phyloP scores from a whole-genome alignment of 2,113 vertebrate genomes.

The Oceanodroma tethys region DNA sequence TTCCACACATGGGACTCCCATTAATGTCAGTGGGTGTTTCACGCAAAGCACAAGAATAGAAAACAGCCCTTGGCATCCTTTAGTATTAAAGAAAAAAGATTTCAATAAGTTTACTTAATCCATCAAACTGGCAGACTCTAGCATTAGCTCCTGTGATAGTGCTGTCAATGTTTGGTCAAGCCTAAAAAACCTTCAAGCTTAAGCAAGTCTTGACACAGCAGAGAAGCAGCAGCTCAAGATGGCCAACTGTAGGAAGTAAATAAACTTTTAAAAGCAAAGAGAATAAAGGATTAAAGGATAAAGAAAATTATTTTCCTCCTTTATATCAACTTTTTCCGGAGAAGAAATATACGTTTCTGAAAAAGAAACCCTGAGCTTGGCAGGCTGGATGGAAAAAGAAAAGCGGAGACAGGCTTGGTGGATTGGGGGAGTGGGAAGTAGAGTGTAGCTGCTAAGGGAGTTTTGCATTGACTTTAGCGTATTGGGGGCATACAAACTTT shows the following conservation, averaged over 20 bases:
- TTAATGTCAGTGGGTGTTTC: conserved; percentile 49
- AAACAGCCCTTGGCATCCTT: conserved; percentile 46
- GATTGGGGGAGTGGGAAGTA: background rate
- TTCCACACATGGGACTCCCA: conserved; percentile 29
- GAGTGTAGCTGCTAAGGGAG: background rate
- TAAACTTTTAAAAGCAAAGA: conserved; percentile 47
- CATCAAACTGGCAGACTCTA: conserved; percentile 48
- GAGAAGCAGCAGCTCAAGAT: conserved; percentile 32
- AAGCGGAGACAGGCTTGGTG: background rate
- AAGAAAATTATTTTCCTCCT: conserved; percentile 50
- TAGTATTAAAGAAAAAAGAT: conserved; percentile 29
- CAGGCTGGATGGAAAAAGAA: background rate
- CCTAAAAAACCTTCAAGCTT: conserved; percentile 64
- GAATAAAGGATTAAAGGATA: conserved; percentile 58
- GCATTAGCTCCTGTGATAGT: conserved; percentile 53
- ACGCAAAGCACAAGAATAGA: conserved; percentile 6
- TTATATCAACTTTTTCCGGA: conserved; percentile 18
- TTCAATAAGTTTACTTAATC: conserved; percentile 66
- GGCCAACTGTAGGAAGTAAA: conserved; percentile 18
- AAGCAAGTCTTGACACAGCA: conserved; percentile 54
- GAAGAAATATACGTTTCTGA: background rate
- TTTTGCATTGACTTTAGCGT: background rate
- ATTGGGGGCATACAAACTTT: background rate
- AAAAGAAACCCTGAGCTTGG: conserved; percentile 15
- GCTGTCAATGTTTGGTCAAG: conserved; percentile 62